Percentiles rank a stretch among this genome's conserved stretches.
These are phyloP conservation scores for Rhinogobio ventralis DNA, from an alignment of 2,797 vertebrate species.

Conservation along the genomic window DNA sequence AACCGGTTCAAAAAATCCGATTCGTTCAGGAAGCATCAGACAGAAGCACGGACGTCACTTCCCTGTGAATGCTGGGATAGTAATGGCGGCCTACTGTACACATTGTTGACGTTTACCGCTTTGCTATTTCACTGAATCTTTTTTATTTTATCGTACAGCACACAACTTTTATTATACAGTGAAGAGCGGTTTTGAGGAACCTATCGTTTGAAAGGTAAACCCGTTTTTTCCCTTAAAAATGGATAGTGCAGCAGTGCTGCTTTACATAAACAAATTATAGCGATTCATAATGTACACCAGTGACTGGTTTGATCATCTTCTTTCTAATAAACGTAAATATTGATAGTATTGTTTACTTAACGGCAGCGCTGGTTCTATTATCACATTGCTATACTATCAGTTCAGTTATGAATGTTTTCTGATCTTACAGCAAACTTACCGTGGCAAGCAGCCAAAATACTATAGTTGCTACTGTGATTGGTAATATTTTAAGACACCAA, in stretches of 20 bases:
- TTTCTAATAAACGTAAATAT: not conserved
- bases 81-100: slow-evolving; percentile 73
- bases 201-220: slow-evolving; percentile 2
- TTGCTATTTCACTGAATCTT: not conserved
- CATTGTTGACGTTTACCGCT: slow-evolving; percentile 40
- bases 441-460: too few relatives aligned
- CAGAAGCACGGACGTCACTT: not conserved
- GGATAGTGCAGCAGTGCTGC: not conserved
- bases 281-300: not conserved
- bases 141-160: not conserved
- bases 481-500: not conserved
- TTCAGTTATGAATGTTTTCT: not conserved
- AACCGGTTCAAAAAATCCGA: not conserved
- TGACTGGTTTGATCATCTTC: not conserved
- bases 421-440: not conserved
- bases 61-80: slow-evolving; percentile 71
- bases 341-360: not conserved
- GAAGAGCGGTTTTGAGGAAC: not conserved
- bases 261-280: not conserved
- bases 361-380: not conserved
- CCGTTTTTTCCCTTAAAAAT: not conserved
- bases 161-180: not conserved
- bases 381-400: not conserved
- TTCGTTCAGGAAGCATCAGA: not conserved
- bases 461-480: not conserved